These are phyloP conservation scores for Harpagoxenus sublaevis DNA, from an alignment of 2,888 invertebrate genomes.

Conservation along the genomic window DNA sequence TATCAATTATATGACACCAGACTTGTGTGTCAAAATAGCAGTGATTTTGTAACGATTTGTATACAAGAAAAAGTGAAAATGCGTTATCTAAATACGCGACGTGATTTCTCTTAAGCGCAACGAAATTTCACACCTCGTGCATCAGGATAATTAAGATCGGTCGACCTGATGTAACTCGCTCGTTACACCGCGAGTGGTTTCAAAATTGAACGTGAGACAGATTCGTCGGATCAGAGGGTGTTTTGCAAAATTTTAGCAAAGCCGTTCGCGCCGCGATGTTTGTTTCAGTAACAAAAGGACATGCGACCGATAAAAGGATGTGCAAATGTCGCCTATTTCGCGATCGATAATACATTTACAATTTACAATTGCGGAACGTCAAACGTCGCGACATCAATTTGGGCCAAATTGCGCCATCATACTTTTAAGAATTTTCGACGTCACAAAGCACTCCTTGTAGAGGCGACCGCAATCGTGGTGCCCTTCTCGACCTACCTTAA, in stretches of 20 bases:
- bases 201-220: conserved; percentile 41
- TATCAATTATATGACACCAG: not conserved
- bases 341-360: not conserved
- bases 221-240: not conserved
- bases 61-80: conserved; percentile 68
- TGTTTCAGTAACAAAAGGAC: not conserved
- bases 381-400: conserved; percentile 30
- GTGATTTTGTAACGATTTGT: conserved; percentile 23
- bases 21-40: not conserved
- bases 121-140: conserved; percentile 63
- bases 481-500: conserved; percentile 84
- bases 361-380: not conserved
- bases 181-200: conserved; percentile 15
- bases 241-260: conserved; percentile 6
- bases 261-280: not conserved
- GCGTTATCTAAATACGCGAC: conserved; percentile 28
- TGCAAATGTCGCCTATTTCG: not conserved
- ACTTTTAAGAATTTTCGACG: conserved; percentile 75
- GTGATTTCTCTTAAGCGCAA: conserved; percentile 44
- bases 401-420: conserved; percentile 74
- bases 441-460: conserved; percentile 85
- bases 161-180: conserved; percentile 29
- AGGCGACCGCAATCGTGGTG: conserved; percentile 85
- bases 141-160: conserved; percentile 59
- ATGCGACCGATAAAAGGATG: not conserved